Percentiles rank a stretch among this genome's conserved stretches.
Conservation (phyloP, 2,113 vertebrate genomes). For the Propithecus coquereli region DNA sequence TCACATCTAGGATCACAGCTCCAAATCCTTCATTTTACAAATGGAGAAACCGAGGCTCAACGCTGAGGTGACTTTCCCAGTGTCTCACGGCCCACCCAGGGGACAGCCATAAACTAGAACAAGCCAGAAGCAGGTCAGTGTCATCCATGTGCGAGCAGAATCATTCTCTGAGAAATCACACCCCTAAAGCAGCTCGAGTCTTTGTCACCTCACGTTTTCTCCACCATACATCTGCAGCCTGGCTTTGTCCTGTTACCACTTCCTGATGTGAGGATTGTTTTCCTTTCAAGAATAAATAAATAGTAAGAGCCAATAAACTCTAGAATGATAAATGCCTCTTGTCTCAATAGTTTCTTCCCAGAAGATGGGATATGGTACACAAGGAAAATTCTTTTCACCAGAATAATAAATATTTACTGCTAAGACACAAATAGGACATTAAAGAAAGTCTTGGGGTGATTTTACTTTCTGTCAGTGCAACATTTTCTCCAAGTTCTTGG, state of each 20-base stretch:
- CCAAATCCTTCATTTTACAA: neutral
- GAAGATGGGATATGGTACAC: constrained; percentile 50
- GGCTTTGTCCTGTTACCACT: neutral
- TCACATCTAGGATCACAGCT: neutral
- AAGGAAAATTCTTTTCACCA: constrained; percentile 69
- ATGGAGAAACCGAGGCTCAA: neutral
- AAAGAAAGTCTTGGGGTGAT: neutral
- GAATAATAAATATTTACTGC: constrained; percentile 65
- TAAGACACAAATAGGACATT: constrained; percentile 45
- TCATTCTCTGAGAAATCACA: neutral
- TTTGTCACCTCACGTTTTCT: neutral
- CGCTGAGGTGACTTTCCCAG: neutral
- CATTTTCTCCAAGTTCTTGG: neutral
- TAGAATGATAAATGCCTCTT: constrained; percentile 53
- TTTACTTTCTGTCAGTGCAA: constrained; percentile 27
- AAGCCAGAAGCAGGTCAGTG: neutral
- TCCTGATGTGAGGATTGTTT: constrained; percentile 46
- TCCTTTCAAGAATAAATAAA: constrained; percentile 63
- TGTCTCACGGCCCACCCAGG: neutral
- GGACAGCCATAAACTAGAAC: too few species aligned
- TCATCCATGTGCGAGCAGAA: neutral
- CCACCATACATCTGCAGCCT: neutral
- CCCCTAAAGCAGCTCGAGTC: neutral
- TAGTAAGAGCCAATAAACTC: constrained; percentile 44
- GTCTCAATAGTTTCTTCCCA: constrained; percentile 63